Percentiles rank a stretch among this genome's conserved stretches.
These are phyloP conservation scores for Terebella lapidaria DNA, from an alignment of 2,888 invertebrate genomes.

Conservation along the genomic window DNA sequence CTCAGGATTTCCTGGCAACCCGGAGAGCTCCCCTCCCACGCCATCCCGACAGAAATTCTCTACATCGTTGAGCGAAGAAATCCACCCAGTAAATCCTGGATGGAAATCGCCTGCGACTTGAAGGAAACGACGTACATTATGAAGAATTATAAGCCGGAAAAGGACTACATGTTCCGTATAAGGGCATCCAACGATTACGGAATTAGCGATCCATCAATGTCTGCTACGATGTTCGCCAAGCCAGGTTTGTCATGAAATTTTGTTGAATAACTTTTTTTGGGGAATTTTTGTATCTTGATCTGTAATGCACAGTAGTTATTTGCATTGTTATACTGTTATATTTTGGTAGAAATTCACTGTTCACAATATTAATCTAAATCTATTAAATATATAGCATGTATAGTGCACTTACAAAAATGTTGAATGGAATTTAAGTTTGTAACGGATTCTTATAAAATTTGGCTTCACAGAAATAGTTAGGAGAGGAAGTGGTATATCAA, in stretches of 20 bases:
- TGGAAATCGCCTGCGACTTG: slow-evolving; percentile 36
- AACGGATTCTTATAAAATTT: too few species aligned
- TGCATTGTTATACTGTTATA: too few species aligned
- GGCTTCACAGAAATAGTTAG: too few species aligned
- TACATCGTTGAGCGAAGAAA: slow-evolving; percentile 82
- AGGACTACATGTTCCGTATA: slow-evolving; percentile 92
- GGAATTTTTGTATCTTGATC: too few species aligned
- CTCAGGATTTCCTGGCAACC: slow-evolving; percentile 83
- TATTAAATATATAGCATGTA: too few species aligned
- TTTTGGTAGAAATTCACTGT: too few species aligned
- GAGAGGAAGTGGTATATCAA: too few species aligned
- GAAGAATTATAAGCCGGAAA: slow-evolving; percentile 70
- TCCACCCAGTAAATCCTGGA: slow-evolving; percentile 52
- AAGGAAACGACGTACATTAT: slow-evolving; percentile 33
- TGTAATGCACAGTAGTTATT: too few species aligned
- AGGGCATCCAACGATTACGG: slow-evolving; percentile 96
- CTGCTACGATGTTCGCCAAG: slow-evolving; percentile 58
- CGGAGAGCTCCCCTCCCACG: slow-evolving; percentile 75
- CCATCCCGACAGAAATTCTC: slow-evolving; percentile 77
- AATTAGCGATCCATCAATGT: slow-evolving; percentile 91
- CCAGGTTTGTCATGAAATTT: slow-evolving; percentile 18
- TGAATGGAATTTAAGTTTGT: too few species aligned
- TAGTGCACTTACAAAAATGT: too few species aligned
- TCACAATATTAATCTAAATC: too few species aligned
- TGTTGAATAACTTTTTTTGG: too few species aligned